Percentiles rank a stretch among this genome's conserved stretches.
Conservation (phyloP, 2,113 vertebrate species). For the Donacobius atricapilla region DNA sequence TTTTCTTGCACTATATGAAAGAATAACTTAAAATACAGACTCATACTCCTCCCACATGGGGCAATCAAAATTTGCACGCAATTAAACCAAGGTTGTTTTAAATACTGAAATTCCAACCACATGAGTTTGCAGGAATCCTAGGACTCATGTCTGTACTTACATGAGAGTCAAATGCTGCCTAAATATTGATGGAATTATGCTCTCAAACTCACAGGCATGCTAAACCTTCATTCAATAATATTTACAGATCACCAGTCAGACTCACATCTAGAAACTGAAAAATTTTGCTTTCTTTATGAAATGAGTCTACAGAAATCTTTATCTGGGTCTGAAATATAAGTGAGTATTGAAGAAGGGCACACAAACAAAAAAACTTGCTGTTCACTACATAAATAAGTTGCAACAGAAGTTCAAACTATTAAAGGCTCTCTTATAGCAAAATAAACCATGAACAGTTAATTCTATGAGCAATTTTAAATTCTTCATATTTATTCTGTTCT, state of each 20-base stretch:
- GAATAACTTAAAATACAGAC: not conserved
- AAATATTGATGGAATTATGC: not conserved
- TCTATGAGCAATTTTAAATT: not conserved
- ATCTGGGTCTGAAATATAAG: not conserved
- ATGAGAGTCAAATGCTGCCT: not conserved
- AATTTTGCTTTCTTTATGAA: not conserved
- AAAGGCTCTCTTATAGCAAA: not conserved
- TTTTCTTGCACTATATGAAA: not conserved
- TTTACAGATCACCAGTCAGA: not conserved
- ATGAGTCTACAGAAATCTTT: not conserved
- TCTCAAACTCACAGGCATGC: not conserved
- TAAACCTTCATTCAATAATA: not conserved
- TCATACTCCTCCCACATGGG: not conserved
- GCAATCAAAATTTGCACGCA: not conserved
- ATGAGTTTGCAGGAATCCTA: not conserved
- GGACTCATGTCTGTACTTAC: not conserved
- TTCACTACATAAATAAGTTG: not conserved
- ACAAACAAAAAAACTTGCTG: not conserved
- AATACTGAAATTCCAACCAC: not conserved
- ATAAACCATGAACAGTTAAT: not conserved
- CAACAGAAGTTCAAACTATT: not conserved
- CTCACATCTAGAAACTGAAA: not conserved
- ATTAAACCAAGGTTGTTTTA: not conserved
- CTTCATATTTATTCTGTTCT: not conserved
- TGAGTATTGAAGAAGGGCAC: not conserved